Percentiles rank a stretch among this genome's conserved stretches.
Evolutionary conservation across 2,113 vertebrate species (phyloP).

Genomic region (Eulemur rufifrons): DNA sequence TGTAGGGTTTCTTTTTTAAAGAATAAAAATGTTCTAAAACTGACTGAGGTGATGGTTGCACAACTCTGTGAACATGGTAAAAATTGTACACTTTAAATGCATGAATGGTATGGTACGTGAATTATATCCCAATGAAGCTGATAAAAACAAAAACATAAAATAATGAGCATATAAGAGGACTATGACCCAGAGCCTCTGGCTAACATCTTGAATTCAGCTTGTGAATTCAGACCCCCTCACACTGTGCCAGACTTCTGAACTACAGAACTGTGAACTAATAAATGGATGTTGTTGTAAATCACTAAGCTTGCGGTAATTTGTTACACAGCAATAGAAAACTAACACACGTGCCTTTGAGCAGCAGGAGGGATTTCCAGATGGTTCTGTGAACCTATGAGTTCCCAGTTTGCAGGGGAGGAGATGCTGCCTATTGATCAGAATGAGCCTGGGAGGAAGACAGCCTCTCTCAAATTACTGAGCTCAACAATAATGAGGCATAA

Average conservation of each 20-base stretch:
- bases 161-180: not conserved
- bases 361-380: not conserved
- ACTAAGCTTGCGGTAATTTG: not conserved
- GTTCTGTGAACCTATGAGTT: not conserved
- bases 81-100: not conserved
- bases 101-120: too few species aligned
- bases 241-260: not conserved
- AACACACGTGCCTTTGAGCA: not conserved
- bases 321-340: not conserved
- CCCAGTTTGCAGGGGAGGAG: not conserved
- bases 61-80: not conserved
- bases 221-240: not conserved
- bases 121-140: not conserved
- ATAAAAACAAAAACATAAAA: not conserved
- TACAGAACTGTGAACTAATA: not conserved
- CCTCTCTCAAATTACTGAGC: not conserved
- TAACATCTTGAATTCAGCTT: not conserved
- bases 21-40: not conserved
- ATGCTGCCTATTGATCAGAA: not conserved
- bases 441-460: not conserved
- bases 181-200: not conserved
- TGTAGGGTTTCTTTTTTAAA: not conserved
- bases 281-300: not conserved
- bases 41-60: not conserved
- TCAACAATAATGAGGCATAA: rapidly evolving